A percentile compares a stretch with the other conserved stretches of the same genome.
phyloP scores from a whole-genome alignment of 2,797 vertebrate species.

The Luscinia luscinia region DNA sequence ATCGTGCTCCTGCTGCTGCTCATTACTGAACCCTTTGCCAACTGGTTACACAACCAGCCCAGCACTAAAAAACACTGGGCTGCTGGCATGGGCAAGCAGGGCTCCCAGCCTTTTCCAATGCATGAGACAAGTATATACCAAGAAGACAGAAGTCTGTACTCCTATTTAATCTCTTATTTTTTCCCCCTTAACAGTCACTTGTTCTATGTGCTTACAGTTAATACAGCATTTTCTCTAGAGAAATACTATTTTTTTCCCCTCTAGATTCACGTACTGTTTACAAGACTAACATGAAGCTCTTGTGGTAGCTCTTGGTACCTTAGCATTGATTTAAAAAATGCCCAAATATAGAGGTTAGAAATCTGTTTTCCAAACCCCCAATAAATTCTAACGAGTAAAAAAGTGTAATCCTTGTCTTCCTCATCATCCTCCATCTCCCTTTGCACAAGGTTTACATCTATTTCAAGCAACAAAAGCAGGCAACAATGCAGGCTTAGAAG shows the following conservation, averaged over 20 bases:
- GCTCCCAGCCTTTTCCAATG: constrained; percentile 18
- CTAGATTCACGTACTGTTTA: rapidly evolving
- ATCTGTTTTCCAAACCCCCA: background rate
- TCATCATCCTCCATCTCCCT: background rate
- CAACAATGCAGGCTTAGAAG: background rate
- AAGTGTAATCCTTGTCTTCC: background rate
- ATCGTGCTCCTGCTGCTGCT: constrained; percentile 43
- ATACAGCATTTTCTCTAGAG: background rate
- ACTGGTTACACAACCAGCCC: constrained; percentile 32
- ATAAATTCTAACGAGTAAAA: background rate
- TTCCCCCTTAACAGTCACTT: background rate
- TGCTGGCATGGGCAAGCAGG: background rate
- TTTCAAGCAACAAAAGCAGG: background rate
- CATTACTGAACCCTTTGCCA: constrained; percentile 47
- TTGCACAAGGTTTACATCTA: background rate
- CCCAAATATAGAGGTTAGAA: background rate
- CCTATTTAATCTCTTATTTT: background rate
- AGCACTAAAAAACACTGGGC: background rate
- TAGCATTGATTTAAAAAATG: background rate
- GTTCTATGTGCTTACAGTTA: background rate
- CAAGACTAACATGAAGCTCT: background rate
- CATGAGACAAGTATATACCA: background rate
- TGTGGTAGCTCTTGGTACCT: background rate
- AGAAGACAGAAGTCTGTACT: background rate
- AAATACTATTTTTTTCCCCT: background rate